phyloP scores from a whole-genome alignment of 1,140 invertebrate species.

The Temnothorax curvispinosus region DNA sequence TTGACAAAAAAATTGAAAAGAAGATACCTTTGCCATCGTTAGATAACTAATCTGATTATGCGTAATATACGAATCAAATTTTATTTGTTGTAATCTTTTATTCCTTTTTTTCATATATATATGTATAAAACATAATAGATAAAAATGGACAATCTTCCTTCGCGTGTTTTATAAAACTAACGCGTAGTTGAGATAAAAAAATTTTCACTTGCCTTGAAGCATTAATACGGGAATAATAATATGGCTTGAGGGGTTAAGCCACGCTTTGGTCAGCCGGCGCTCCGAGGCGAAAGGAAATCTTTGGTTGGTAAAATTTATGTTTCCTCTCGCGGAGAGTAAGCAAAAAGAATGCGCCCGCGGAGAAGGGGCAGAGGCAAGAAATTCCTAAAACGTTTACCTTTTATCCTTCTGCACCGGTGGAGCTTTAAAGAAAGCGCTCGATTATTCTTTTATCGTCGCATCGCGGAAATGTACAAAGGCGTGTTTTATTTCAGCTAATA shows the following conservation, averaged over 20 bases:
- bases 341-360: constrained; percentile 33
- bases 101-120: neutral
- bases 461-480: constrained; percentile 55
- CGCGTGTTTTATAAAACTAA: neutral
- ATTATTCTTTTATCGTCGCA: constrained; percentile 56
- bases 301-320: constrained; percentile 67
- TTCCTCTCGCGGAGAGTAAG: constrained; percentile 56
- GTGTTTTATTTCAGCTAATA: constrained; percentile 56
- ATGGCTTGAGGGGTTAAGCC: constrained; percentile 50
- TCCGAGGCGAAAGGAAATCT: constrained; percentile 52
- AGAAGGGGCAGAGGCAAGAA: constrained; percentile 50
- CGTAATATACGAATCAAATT: neutral
- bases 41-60: neutral
- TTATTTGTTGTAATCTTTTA: neutral
- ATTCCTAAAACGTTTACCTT: constrained; percentile 74
- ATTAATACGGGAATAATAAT: constrained; percentile 49
- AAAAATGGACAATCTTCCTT: constrained; percentile 23
- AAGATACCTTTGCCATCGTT: neutral
- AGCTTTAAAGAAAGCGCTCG: constrained; percentile 38
- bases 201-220: constrained; percentile 36
- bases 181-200: constrained; percentile 45
- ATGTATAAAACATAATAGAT: neutral
- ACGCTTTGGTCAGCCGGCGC: constrained; percentile 56
- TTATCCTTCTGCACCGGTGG: constrained; percentile 56
- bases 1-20: neutral